Percentiles rank a stretch among this genome's conserved stretches.
Conservation (phyloP, 2,888 invertebrate species). For the Hirtodrosophila trivittata region DNA sequence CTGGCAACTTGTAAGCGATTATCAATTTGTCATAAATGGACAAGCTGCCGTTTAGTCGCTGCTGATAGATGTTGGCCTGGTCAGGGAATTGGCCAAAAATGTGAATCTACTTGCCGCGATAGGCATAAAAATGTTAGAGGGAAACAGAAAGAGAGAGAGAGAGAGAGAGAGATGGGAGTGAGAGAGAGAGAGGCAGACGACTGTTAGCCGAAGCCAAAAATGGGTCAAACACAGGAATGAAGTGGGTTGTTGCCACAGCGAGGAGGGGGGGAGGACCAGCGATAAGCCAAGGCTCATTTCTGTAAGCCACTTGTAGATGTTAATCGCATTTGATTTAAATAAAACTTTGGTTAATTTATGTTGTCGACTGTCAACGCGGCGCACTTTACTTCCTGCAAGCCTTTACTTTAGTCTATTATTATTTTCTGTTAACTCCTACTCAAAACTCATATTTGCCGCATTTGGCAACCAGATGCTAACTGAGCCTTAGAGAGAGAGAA, state of each 20-base stretch:
- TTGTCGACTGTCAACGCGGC: conserved; percentile 71
- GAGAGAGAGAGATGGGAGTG: neutral
- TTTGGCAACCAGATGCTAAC: conserved; percentile 43
- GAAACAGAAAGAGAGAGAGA: neutral
- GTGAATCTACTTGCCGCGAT: conserved; percentile 56
- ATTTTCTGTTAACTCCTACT: conserved; percentile 1
- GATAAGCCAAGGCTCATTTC: conserved; percentile 13
- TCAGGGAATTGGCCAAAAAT: conserved; percentile 56
- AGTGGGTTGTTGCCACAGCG: neutral
- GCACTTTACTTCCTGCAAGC: conserved; percentile 63
- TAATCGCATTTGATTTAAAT: conserved; percentile 78
- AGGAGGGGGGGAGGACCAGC: too few relatives aligned
- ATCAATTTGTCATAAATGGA: conserved; percentile 79
- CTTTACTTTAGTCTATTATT: conserved; percentile 28
- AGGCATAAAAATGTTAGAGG: conserved; percentile 47
- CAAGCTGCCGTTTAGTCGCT: conserved; percentile 24
- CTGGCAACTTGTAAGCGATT: conserved; percentile 68
- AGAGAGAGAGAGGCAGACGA: conserved; percentile 9
- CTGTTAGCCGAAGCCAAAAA: conserved; percentile 55
- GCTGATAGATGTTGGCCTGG: conserved; percentile 68
- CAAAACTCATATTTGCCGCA: conserved; percentile 25
- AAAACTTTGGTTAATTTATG: conserved; percentile 78
- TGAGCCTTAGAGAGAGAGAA: neutral
- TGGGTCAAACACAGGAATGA: conserved; percentile 52
- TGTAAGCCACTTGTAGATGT: conserved; percentile 57